Evolutionary conservation across 2,797 vertebrate genomes (phyloP).

Genomic region (Urosaurus nigricauda): DNA sequence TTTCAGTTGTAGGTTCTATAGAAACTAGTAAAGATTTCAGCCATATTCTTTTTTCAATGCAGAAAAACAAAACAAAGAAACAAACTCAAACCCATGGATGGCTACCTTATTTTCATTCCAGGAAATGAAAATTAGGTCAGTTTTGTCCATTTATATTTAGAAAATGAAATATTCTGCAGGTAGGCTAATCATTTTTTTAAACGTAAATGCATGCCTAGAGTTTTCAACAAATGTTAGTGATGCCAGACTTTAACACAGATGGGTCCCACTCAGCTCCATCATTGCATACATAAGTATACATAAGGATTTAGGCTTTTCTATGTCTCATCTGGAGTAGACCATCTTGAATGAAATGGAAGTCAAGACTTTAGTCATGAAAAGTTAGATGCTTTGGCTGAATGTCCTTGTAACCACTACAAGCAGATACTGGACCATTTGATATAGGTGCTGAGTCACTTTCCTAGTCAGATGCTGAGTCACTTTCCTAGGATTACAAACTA

Average conservation of each 20-base stretch:
- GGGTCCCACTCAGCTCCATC: neutral
- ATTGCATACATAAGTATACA: neutral
- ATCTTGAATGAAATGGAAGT: no score
- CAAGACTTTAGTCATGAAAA: no score
- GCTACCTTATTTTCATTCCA: conserved; percentile 2
- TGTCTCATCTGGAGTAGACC: no score
- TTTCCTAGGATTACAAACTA: no score
- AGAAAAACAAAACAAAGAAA: neutral
- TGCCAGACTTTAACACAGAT: neutral
- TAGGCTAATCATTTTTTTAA: neutral
- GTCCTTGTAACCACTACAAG: no score
- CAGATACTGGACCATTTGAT: no score
- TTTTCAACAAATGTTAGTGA: neutral
- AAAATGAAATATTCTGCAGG: neutral
- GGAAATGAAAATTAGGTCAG: neutral
- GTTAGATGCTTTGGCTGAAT: no score
- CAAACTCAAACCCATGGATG: neutral
- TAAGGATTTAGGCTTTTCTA: no score
- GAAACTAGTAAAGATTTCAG: neutral
- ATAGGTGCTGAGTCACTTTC: no score
- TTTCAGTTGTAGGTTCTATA: neutral
- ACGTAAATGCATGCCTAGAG: neutral
- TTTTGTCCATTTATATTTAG: neutral
- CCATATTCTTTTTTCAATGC: no score
- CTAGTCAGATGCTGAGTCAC: no score